A percentile compares a stretch with the other conserved stretches of the same genome.
Evolutionary conservation across 2,797 vertebrate species (phyloP).

Genomic region (Pygocentrus nattereri): DNA sequence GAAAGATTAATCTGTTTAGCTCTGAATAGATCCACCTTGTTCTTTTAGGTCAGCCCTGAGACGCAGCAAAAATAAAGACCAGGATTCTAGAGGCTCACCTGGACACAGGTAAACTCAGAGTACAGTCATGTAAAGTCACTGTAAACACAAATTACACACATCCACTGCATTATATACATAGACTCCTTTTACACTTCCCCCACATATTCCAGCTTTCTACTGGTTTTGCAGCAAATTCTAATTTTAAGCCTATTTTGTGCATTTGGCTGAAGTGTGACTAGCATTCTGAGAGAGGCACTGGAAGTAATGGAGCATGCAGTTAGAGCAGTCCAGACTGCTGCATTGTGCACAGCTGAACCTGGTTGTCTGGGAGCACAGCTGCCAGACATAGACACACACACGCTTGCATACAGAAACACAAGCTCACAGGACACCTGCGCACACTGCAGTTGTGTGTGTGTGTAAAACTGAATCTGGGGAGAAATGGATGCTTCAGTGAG

Average conservation of each 20-base stretch:
- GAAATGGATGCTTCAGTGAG: too few relatives aligned
- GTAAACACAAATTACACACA: background rate
- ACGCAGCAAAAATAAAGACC: constrained; percentile 77
- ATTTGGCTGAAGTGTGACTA: background rate
- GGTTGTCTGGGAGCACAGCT: constrained; percentile 23
- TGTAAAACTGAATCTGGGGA: too few relatives aligned
- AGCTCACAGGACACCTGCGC: background rate
- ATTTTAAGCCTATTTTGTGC: background rate
- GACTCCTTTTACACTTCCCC: background rate
- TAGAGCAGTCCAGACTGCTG: constrained; percentile 4
- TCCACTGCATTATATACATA: background rate
- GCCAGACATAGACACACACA: background rate
- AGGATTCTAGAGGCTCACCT: constrained; percentile 76
- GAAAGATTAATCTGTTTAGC: background rate
- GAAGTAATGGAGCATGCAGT: background rate
- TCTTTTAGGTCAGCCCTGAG: constrained; percentile 77
- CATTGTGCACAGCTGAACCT: constrained; percentile 10
- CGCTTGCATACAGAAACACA: constrained; percentile 1
- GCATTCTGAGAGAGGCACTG: constrained; percentile 27
- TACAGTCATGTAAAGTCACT: background rate
- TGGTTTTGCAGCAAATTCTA: background rate
- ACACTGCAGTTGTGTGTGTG: too few relatives aligned
- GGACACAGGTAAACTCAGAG: constrained; percentile 80
- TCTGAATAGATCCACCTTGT: constrained; percentile 52
- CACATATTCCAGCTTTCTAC: background rate